These are phyloP conservation scores for Drosophila sechellia DNA, from an alignment of 1,140 invertebrate species.

Conservation along the genomic window DNA sequence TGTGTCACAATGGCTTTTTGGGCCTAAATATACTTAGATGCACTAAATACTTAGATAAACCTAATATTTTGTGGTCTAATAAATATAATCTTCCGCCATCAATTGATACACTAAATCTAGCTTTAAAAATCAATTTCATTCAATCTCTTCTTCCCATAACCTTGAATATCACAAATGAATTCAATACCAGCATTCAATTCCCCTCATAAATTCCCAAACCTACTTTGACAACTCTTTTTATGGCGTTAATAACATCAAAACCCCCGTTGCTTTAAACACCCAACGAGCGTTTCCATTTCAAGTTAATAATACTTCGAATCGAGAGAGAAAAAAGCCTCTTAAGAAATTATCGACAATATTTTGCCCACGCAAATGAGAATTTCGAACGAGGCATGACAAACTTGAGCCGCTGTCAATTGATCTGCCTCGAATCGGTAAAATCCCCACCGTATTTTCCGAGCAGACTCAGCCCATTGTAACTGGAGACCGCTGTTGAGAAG, in stretches of 20 bases:
- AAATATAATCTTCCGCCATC: too few species aligned
- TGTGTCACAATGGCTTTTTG: too few species aligned
- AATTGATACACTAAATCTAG: too few species aligned
- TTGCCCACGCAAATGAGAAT: constrained; percentile 49
- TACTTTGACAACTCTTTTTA: constrained; percentile 34
- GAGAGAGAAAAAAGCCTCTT: constrained; percentile 44
- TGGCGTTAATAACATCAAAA: constrained; percentile 15
- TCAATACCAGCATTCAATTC: constrained; percentile 3
- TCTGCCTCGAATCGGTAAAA: constrained; percentile 38
- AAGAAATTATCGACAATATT: constrained; percentile 47
- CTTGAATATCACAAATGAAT: not conserved
- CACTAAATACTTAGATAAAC: too few species aligned
- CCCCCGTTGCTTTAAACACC: constrained; percentile 18
- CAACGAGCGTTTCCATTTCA: constrained; percentile 32
- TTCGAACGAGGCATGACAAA: constrained; percentile 48
- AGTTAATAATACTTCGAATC: constrained; percentile 30
- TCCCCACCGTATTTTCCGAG: constrained; percentile 10
- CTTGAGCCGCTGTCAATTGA: constrained; percentile 50
- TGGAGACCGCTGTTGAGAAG: constrained; percentile 30
- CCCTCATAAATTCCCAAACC: constrained; percentile 5
- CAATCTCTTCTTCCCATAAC: not conserved
- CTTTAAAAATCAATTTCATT: not conserved
- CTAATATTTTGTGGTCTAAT: not conserved
- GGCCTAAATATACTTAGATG: not conserved
- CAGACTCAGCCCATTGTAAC: constrained; percentile 27